Conservation (phyloP, 1,140 invertebrate species). For the Antheraea mylitta region DNA sequence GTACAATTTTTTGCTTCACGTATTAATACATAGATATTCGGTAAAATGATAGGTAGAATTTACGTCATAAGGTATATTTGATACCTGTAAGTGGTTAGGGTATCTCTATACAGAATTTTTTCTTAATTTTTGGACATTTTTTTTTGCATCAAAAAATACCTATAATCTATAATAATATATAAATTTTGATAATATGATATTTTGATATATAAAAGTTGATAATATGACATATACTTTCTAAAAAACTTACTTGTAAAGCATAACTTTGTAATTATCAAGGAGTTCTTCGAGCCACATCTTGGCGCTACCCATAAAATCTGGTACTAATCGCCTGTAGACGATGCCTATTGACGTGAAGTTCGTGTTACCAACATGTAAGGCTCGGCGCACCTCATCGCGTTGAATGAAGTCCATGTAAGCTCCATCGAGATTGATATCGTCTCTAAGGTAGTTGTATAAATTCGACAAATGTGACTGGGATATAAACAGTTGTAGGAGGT, state of each 20-base stretch:
- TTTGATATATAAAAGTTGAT: too few species aligned
- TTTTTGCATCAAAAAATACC: too few species aligned
- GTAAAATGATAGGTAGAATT: too few species aligned
- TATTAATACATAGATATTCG: too few species aligned
- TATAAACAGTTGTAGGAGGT: conserved; percentile 79
- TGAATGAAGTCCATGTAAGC: conserved; percentile 81
- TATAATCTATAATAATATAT: too few species aligned
- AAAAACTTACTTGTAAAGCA: conserved; percentile 70
- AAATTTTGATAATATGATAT: too few species aligned
- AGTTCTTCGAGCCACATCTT: conserved; percentile 86
- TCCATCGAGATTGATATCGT: conserved; percentile 64
- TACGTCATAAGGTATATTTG: too few species aligned
- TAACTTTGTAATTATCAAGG: conserved; percentile 82
- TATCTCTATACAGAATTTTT: too few species aligned
- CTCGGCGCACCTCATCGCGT: conserved; percentile 80
- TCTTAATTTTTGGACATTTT: too few species aligned
- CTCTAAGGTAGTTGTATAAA: conserved; percentile 85
- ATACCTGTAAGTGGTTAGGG: too few species aligned
- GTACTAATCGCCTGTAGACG: conserved; percentile 83
- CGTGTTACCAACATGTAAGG: conserved; percentile 79
- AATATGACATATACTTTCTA: too few species aligned
- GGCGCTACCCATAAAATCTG: conserved; percentile 89
- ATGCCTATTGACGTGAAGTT: conserved; percentile 74
- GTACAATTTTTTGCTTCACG: too few species aligned
- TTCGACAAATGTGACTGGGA: conserved; percentile 79